Evolutionary conservation across 2,113 vertebrate species (phyloP), one percentile per base, ranked within the genome.

Genomic region (Barbus barbus): DNA sequence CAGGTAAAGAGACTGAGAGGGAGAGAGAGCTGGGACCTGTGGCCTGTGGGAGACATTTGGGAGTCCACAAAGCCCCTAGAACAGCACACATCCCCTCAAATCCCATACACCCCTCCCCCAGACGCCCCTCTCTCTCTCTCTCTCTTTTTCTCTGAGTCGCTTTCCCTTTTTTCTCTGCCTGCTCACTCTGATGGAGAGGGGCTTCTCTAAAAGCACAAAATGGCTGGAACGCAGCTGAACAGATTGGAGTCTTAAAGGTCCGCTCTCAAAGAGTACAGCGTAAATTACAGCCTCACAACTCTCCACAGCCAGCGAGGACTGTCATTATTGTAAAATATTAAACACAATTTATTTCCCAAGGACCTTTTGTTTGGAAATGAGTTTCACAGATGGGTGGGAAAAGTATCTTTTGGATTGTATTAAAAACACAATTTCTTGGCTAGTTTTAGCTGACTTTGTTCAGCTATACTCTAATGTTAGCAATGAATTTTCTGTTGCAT

Each of bases 141-240:
- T 61, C 28, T 33, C 53, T 48, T 24, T 69, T n/a, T 81, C 44
- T 79, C 22, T 65, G 26, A 16, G 36, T 63, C 56, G 65, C 38
- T 80, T 46, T 65, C 14, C 38, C 53, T 71, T 86, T 74, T 84
- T 74, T 83, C 78, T 86, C 78, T 58, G 77, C 33, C 80, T 78
- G 46, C 60, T 82, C 63, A 36, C 58, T 60, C 71, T 60, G 83
- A 48, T 92, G 88, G 88, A 61, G 73, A 53, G 89, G 89, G 92
- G 89, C 91, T 92, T 91, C 88, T 88, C 90, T 93, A 90, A 91
- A 89, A 82, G 86, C 91, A 92, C 91, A 94, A 93, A 93, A 94
- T 92, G 92, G 92, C 92, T 92, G 92, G 90, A 94, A 92, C 72
- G 24, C 81, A 90, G 89, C 91, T 93, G 90, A 93, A 92, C 91